Base-by-base conservation (phyloP, 23 tunicate genomes). In the Styela plicata region DNA sequence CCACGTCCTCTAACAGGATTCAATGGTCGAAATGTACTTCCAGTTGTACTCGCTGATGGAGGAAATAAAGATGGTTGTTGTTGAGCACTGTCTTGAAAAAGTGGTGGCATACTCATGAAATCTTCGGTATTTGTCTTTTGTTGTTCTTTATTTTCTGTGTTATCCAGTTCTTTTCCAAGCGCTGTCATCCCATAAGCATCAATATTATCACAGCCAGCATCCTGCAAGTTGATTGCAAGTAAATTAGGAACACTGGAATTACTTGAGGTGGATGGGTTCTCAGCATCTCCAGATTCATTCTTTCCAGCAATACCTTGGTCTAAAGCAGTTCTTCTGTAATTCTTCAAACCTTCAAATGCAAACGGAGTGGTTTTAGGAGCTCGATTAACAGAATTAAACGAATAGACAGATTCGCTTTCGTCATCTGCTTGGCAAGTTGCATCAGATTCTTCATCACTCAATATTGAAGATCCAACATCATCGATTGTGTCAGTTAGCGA, bases 401-500 rank as follows among this genome's bases (percentile, higher is more conserved):
- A 44, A 44, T 44, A 44, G 13, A 44, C 13, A 5, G 57, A 44
- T 44, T 44, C 57, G 13, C 36, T 71, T 17, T 71, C 77, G 5
- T 71, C 77, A 71, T 71, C 77, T 3, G 77, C 77, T 7, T 28
- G 34, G 77, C 32, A 27, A 30, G 34, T 71, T 3, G 23, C 13
- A 13, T 44, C 57, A 5, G 57, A 32, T 22, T 30, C 34, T 3
- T 19, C 77, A 71, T 71, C 77, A 21, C 34, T 34, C 17, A 71
- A 71, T 18, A 71, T 71, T 20, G 36, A 16, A 3, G 77, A 71
- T 3, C 20, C 36, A 3, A 71, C 77, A 71, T 71, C 77, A 34
- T 71, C 77, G 13, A 19, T 32, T 3, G 77, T 71, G 24, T 71
- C 77, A 16, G 77, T 34, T 22, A 71, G 7, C 7, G 77, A 71